phyloP scores from a whole-genome alignment of 2,888 invertebrate species.

The Perithous albicinctus region DNA sequence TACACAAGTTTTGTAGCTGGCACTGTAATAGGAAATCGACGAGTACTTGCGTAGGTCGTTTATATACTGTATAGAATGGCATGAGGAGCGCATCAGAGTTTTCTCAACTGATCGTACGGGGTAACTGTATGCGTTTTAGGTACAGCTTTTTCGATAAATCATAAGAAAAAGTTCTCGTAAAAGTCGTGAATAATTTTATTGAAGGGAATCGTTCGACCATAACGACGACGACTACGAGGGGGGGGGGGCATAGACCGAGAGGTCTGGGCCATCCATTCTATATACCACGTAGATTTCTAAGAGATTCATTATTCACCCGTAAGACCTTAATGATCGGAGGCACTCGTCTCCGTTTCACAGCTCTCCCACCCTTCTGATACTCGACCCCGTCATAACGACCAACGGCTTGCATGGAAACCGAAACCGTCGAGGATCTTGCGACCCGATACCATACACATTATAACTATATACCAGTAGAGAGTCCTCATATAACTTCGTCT shows the following conservation, averaged over 20 bases:
- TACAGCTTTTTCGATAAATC: constrained; percentile 41
- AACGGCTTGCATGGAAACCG: constrained; percentile 37
- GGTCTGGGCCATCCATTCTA: constrained; percentile 21
- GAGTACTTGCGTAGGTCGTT: neutral
- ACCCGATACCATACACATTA: constrained; percentile 12
- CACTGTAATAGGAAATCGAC: neutral
- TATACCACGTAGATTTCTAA: constrained; percentile 38
- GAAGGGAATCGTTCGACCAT: constrained; percentile 26
- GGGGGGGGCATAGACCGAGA: constrained; percentile 8
- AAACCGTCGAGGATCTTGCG: constrained; percentile 29
- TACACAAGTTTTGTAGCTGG: neutral
- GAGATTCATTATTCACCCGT: constrained; percentile 60
- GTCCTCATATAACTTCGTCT: neutral
- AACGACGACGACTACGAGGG: constrained; percentile 31
- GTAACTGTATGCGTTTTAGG: neutral
- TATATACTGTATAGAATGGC: neutral
- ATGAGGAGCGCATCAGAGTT: neutral
- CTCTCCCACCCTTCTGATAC: constrained; percentile 12
- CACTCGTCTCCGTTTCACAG: constrained; percentile 57
- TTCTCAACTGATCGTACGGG: neutral
- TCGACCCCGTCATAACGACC: constrained; percentile 43
- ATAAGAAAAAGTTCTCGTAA: constrained; percentile 35
- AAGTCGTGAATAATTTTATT: constrained; percentile 46
- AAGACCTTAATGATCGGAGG: constrained; percentile 60
- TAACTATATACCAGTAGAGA: constrained; percentile 1